Evolutionary conservation across 2,797 vertebrate genomes (phyloP), one percentile per base, ranked within the genome.

Genomic region (Amphiprion clarkii): DNA sequence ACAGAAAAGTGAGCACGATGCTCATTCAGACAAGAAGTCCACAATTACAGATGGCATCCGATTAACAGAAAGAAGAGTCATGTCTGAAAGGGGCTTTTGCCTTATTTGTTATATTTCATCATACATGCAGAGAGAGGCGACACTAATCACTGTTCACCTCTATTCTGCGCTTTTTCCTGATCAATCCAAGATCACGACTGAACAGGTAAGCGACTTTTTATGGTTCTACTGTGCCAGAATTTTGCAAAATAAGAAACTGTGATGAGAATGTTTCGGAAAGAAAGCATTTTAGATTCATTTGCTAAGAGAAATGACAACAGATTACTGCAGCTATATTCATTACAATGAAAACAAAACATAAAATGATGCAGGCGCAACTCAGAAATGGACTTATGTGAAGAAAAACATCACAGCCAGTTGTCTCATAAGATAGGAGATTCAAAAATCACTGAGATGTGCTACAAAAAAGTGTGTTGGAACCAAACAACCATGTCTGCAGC

Each of bases 401-500:
- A 55, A 44, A 65, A 54, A 39, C 21, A 23, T 11, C 17, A 42
- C 1, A 51, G 11, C 8, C 16, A 44, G 29, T 9, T 13, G 12
- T 40, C 60, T 59, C 31, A 48, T 10, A 19, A 52, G 12, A 31
- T 52, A 21, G 33, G 33, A 71, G 31, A 65, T 40, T 36, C 6
- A 25, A 46, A 56, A 60, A 33, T 13, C 16, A 67, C 69, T 79
- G 61, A 68, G 27, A 57, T 52, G 36, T 59, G 60, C 16, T 1
- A 27, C 36, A 27, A 51, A 33, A 63, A 39, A n/a, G 40, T 75
- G 29, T 54, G 29, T 5, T 14, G 62, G 60, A 64, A 57, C 48
- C 46, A 65, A 42, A 53, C n/a, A 27, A 46, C 61, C 65, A 39
- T 12, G 55, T 61, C 51, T 42, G 68, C 42, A 66, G 63, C 65